Conservation (phyloP, 2,797 vertebrate species). For the Etheostoma nigrum region DNA sequence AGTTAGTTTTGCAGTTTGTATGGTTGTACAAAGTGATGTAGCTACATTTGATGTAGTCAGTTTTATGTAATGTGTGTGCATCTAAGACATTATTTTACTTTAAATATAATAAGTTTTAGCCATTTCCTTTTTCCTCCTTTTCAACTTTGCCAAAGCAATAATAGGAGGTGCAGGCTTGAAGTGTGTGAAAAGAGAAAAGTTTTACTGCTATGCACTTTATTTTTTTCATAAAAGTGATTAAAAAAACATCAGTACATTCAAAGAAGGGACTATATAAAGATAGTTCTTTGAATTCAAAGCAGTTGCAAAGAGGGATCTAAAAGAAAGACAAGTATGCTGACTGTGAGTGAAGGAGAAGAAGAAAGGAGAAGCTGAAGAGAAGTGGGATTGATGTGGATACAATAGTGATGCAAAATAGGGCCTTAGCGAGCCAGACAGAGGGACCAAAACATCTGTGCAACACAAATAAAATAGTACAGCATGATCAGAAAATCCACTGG, state of each 20-base stretch:
- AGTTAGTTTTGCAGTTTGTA: neutral
- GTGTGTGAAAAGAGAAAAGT: slow-evolving; percentile 22
- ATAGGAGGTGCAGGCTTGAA: slow-evolving; percentile 20
- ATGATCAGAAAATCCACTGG: slow-evolving; percentile 34
- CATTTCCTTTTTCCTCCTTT: slow-evolving; percentile 21
- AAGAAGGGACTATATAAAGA: slow-evolving; percentile 28
- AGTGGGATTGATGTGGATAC: neutral
- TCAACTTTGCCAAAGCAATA: slow-evolving; percentile 31
- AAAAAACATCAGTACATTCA: slow-evolving; percentile 28
- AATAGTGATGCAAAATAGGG: slow-evolving; percentile 36
- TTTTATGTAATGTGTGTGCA: neutral
- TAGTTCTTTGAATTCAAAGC: slow-evolving; percentile 39
- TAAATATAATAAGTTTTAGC: slow-evolving; percentile 1
- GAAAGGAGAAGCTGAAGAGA: slow-evolving; percentile 24
- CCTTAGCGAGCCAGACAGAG: slow-evolving; percentile 8
- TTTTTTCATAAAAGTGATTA: slow-evolving; percentile 28
- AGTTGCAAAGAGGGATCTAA: slow-evolving; percentile 12
- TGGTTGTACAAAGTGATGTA: slow-evolving; percentile 8
- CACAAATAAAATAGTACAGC: slow-evolving; percentile 37
- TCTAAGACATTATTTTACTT: slow-evolving; percentile 24
- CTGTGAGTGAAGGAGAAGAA: slow-evolving; percentile 13
- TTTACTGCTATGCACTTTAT: slow-evolving; percentile 29
- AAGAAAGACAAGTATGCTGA: slow-evolving; percentile 1
- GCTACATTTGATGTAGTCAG: neutral
- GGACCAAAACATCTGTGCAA: slow-evolving; percentile 7